Conservation (phyloP, 2,888 invertebrate species). For the Artemia sinica region DNA sequence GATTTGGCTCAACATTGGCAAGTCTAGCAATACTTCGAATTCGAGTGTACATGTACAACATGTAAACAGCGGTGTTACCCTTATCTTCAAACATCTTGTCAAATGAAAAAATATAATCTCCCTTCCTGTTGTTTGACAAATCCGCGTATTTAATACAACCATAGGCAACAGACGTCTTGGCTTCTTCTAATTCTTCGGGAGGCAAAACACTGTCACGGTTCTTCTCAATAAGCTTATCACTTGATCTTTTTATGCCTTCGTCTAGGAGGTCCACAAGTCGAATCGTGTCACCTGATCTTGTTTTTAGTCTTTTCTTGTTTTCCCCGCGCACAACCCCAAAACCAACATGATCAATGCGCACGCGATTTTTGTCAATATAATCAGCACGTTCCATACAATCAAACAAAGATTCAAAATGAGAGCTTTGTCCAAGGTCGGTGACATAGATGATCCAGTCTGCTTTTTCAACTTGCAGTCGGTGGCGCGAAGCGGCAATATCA, state of each 20-base stretch:
- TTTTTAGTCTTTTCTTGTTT: too few species aligned
- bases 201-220: too few species aligned
- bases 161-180: conserved; percentile 82
- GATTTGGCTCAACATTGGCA: conserved; percentile 46
- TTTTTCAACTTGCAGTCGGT: too few species aligned
- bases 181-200: too few species aligned
- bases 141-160: conserved; percentile 98
- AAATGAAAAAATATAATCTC: conserved; percentile 94
- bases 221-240: too few species aligned
- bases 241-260: too few species aligned
- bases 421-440: too few species aligned
- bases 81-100: conserved; percentile 98
- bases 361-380: conserved; percentile 44
- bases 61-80: conserved; percentile 95
- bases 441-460: too few species aligned
- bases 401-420: conserved; percentile 55
- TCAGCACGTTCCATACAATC: conserved; percentile 60
- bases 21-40: conserved; percentile 76
- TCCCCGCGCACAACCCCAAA: too few species aligned
- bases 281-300: too few species aligned
- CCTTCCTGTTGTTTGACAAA: conserved; percentile 72
- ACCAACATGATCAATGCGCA: conserved; percentile 70
- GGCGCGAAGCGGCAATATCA: too few species aligned
- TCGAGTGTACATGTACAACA: conserved; percentile 81
- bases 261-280: too few species aligned